Evolutionary conservation across 1,140 invertebrate species (phyloP), one percentile per base, ranked within the genome.

Genomic region (Mercenaria mercenaria): DNA sequence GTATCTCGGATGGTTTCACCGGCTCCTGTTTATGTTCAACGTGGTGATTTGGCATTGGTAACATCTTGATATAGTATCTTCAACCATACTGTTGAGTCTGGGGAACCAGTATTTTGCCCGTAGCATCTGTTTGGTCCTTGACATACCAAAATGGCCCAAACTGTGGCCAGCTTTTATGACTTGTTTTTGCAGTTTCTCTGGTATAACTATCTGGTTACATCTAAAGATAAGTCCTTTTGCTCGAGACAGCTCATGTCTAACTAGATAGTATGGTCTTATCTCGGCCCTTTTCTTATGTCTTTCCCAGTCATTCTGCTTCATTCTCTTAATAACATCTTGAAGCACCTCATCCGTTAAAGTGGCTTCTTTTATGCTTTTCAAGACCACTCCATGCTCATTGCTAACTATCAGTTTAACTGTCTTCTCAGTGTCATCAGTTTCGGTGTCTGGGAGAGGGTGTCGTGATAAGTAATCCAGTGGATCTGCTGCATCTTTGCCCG

Each of bases 391-490:
- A 81, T 81, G 79, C 34, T 81, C 79, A 81, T 59, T 81, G 32
- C 13, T 52, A 11, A 81, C 56, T 37, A 81, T 81, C 79, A 81
- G 59, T n/a, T 81, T 81, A 52, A 81, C 32, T 52, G 34, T 61
- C n/a, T 41, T 34, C 23, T 61, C 79, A 3, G 79, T 81, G 18
- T 61, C 79, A 61, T 61, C 79, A 1, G 1, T 34, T 37, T 81
- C 50, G 2, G 52, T 81, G 1, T 81, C 52, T 50, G 47, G 23
- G 4, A 59, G 50, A 61, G 79, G 79, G 39, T 90, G 92, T 18
- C 87, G 32, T 13, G 92, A 92, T 32, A 94, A 47, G 39, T 74
- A 91, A 72, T 93, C 92, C 26, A 91, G 64, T 13, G 92, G 91
- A 74, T 93, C 89, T 79, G 50, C 32, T 91, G 83, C 83, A 89